A percentile compares a stretch with the other conserved stretches of the same genome.
Conservation (phyloP, 2,797 vertebrate genomes). For the Gobionotothen gibberifrons region DNA sequence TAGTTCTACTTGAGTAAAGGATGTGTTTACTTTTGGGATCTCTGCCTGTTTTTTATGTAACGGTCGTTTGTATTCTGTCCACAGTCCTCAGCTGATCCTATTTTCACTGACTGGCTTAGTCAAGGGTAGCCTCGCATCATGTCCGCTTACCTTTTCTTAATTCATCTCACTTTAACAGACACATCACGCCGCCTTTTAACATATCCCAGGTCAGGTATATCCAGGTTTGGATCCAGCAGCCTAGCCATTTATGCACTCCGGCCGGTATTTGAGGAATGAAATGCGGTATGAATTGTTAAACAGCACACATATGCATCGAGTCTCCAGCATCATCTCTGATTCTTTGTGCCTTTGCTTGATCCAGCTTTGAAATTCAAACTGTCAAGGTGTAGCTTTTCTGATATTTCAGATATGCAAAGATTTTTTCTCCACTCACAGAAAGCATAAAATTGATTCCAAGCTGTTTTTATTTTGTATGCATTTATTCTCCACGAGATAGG, state of each 20-base stretch:
- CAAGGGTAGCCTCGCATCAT: slow-evolving; percentile 15
- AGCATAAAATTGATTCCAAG: slow-evolving; percentile 33
- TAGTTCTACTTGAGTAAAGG: too few relatives aligned
- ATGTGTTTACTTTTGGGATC: too few relatives aligned
- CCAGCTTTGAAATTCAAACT: slow-evolving; percentile 26
- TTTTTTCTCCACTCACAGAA: background rate
- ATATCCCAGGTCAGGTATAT: slow-evolving; percentile 29
- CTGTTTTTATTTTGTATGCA: slow-evolving; percentile 26
- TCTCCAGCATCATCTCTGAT: slow-evolving; percentile 22
- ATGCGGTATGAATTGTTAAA: slow-evolving; percentile 58
- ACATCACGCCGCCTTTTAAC: slow-evolving; percentile 14
- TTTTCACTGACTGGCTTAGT: slow-evolving; percentile 1
- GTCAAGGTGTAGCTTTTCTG: slow-evolving; percentile 12
- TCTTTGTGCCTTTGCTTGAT: slow-evolving; percentile 40
- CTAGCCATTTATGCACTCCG: slow-evolving; percentile 32
- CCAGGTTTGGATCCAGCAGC: slow-evolving; percentile 28
- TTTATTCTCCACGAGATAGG: slow-evolving; percentile 16
- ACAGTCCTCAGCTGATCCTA: slow-evolving; percentile 27
- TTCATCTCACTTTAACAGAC: slow-evolving; percentile 23
- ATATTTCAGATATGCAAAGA: slow-evolving; percentile 26
- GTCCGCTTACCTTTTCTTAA: slow-evolving; percentile 15
- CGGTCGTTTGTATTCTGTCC: slow-evolving; percentile 50
- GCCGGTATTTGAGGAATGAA: slow-evolving; percentile 55
- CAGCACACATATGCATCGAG: slow-evolving; percentile 26
- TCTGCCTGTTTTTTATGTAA: slow-evolving; percentile 45